These are phyloP conservation scores for Trichosurus vulpecula DNA, from an alignment of 2,797 vertebrate genomes.

Conservation along the genomic window DNA sequence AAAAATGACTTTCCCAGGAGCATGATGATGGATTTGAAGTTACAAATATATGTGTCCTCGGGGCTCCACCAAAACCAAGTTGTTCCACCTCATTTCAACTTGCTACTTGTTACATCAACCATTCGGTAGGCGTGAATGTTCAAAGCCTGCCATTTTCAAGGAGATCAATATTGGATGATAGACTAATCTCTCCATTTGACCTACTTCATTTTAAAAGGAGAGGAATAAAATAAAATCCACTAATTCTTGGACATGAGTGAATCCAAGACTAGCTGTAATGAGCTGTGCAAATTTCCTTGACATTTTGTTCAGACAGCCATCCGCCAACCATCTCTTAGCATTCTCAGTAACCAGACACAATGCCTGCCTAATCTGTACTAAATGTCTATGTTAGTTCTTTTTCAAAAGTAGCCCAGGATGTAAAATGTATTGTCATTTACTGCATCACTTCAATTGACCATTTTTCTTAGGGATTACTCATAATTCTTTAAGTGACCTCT, in stretches of 20 bases:
- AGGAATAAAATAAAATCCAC: slow-evolving; percentile 3
- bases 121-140: slow-evolving; percentile 55
- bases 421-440: slow-evolving; percentile 9
- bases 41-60: background rate
- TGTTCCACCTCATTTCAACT: slow-evolving; percentile 61
- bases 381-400: slow-evolving; percentile 6
- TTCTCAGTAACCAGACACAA: background rate
- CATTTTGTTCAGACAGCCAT: slow-evolving; percentile 10
- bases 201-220: slow-evolving; percentile 35
- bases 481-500: slow-evolving; percentile 1
- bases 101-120: slow-evolving; percentile 52
- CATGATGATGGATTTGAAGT: slow-evolving; percentile 1
- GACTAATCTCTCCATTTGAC: slow-evolving; percentile 61
- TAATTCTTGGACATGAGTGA: background rate
- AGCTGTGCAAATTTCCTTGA: slow-evolving; percentile 20
- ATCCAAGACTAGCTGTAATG: background rate
- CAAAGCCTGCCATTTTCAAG: slow-evolving; percentile 47
- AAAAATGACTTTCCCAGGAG: slow-evolving; percentile 41
- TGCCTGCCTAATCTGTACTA: background rate
- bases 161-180: slow-evolving; percentile 45
- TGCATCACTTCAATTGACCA: background rate
- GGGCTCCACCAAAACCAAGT: slow-evolving; percentile 47
- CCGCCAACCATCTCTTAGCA: background rate
- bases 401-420: background rate
- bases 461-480: background rate